Conservation (phyloP, 2,888 invertebrate genomes). For the Hoplodrina ambigua region DNA sequence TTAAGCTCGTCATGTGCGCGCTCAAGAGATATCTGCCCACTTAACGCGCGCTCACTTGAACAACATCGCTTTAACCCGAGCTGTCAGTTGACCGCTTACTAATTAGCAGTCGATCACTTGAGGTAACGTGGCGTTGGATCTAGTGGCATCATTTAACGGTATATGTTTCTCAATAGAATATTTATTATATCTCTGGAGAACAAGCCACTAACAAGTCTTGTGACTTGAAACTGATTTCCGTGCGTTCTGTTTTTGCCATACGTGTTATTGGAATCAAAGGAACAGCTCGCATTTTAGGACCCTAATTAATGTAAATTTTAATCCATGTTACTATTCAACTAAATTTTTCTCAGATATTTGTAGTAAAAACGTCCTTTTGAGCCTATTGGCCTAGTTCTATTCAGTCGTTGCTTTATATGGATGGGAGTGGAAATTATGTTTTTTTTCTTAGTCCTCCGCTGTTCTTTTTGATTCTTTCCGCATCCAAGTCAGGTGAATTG, state of each 20-base stretch:
- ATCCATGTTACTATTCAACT: too few species aligned
- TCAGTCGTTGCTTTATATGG: neutral
- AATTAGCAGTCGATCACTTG: conserved; percentile 11
- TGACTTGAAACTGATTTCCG: too few species aligned
- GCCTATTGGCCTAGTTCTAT: neutral
- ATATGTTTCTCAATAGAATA: neutral
- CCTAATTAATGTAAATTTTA: too few species aligned
- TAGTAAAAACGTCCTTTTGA: neutral
- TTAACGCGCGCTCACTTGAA: conserved; percentile 37
- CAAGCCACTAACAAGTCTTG: conserved; percentile 4
- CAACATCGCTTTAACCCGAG: conserved; percentile 6
- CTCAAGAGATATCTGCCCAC: conserved; percentile 17
- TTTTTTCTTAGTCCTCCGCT: too few species aligned
- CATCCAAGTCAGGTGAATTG: too few species aligned
- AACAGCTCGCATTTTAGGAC: too few species aligned
- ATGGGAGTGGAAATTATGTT: too few species aligned
- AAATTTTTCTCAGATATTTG: too few species aligned
- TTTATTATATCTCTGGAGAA: conserved; percentile 1
- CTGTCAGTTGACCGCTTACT: conserved; percentile 31
- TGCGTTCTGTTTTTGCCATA: too few species aligned
- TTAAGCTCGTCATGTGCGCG: conserved; percentile 21
- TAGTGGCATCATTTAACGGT: conserved; percentile 20
- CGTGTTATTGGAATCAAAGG: too few species aligned
- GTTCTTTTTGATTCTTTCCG: too few species aligned
- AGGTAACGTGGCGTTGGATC: conserved; percentile 15